Conservation (phyloP, 2,797 vertebrate genomes). For the Harpagifer antarcticus region DNA sequence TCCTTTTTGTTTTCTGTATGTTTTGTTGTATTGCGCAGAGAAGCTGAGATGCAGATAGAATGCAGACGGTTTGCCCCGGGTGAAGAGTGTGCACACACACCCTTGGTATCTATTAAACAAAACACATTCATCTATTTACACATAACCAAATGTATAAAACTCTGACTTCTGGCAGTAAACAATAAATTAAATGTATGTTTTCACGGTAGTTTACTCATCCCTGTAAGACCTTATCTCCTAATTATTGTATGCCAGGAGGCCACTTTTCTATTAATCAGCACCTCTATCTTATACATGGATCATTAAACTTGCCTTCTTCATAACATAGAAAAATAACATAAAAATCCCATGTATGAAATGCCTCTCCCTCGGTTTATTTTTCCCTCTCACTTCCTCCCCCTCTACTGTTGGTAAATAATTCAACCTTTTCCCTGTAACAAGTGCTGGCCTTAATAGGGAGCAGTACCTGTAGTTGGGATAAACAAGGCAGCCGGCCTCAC, state of each 20-base stretch:
- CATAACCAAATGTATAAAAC: constrained; percentile 59
- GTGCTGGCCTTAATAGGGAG: constrained; percentile 86
- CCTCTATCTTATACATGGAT: constrained; percentile 67
- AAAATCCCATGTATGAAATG: constrained; percentile 57
- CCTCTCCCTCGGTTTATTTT: constrained; percentile 38
- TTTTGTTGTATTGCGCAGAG: constrained; percentile 82
- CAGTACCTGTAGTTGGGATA: constrained; percentile 86
- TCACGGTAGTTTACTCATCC: constrained; percentile 34
- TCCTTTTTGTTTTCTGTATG: constrained; percentile 83
- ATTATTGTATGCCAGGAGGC: constrained; percentile 32
- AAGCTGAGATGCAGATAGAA: constrained; percentile 83
- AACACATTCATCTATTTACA: constrained; percentile 72
- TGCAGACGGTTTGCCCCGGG: constrained; percentile 81
- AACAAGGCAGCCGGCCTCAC: constrained; percentile 80
- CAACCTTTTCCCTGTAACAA: constrained; percentile 85
- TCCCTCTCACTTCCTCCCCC: constrained; percentile 34
- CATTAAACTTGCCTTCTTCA: constrained; percentile 75
- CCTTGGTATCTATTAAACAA: constrained; percentile 74
- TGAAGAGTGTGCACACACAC: constrained; percentile 67
- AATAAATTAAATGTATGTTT: constrained; percentile 42
- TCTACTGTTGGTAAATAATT: constrained; percentile 87
- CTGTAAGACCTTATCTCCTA: constrained; percentile 43
- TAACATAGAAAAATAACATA: constrained; percentile 66
- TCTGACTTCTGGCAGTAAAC: constrained; percentile 20
- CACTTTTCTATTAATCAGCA: constrained; percentile 60